A percentile compares a stretch with the other conserved stretches of the same genome.
Evolutionary conservation across 2,797 vertebrate species (phyloP).

Genomic region (Trichosurus vulpecula): DNA sequence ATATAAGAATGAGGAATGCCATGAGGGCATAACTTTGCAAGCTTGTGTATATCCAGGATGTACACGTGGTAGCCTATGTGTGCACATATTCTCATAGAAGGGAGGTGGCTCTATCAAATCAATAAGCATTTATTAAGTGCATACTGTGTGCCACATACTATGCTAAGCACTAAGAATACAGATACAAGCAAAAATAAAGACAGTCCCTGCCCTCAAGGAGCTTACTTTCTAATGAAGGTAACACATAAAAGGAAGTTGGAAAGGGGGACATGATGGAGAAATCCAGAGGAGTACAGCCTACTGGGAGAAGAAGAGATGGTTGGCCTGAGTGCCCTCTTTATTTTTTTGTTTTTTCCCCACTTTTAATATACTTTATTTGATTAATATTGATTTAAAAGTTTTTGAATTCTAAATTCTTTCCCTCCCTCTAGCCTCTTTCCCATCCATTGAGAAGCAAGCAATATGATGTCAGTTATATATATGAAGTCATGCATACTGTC

Average conservation of each 20-base stretch:
- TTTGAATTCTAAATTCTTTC: neutral
- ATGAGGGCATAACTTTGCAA: neutral
- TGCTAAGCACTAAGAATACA: too few relatives aligned
- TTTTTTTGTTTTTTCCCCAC: neutral
- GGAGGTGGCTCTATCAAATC: neutral
- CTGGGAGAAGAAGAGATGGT: neutral
- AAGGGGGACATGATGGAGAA: neutral
- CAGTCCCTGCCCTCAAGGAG: neutral
- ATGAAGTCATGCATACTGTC: neutral
- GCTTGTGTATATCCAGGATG: neutral
- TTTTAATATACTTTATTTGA: neutral
- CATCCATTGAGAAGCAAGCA: neutral
- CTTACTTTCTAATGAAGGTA: neutral
- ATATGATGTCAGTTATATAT: neutral
- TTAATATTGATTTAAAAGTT: neutral
- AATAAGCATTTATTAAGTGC: neutral
- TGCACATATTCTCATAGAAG: neutral
- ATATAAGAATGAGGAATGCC: neutral
- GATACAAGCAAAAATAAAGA: neutral
- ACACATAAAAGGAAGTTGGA: neutral
- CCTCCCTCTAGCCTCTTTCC: neutral
- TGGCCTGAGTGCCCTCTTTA: neutral
- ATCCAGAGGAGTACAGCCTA: constrained; percentile 4
- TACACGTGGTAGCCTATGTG: neutral
- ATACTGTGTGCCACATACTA: neutral